A percentile compares a stretch with the other conserved stretches of the same genome.
Evolutionary conservation across 2,797 vertebrate genomes (phyloP).

Genomic region (Pantherophis vulpinus): DNA sequence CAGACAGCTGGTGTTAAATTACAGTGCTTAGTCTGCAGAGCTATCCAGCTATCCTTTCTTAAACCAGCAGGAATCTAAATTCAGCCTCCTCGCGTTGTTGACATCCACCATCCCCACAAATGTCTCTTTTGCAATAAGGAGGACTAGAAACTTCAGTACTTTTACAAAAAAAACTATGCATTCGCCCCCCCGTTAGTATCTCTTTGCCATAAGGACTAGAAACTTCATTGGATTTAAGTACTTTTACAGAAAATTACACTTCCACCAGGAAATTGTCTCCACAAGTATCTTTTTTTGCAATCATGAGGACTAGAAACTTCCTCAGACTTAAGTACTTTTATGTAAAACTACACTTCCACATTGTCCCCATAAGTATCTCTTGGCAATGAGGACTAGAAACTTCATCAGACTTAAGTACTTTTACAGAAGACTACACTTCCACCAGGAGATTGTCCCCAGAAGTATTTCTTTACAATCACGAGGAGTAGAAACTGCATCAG

Average conservation of each 20-base stretch:
- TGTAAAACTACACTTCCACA: not conserved
- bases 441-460: not conserved
- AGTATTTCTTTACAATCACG: not conserved
- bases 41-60: not conserved
- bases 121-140: not conserved
- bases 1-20: too few relatives aligned
- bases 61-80: not conserved
- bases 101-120: not conserved
- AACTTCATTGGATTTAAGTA: too few relatives aligned
- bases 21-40: too few relatives aligned
- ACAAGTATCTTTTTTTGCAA: not conserved
- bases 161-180: too few relatives aligned
- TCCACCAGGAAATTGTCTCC: not conserved
- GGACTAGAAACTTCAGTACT: not conserved
- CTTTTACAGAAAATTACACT: not conserved
- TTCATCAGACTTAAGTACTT: not conserved
- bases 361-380: not conserved
- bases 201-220: not conserved
- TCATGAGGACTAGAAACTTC: not conserved
- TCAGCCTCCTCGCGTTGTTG: not conserved
- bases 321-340: not conserved
- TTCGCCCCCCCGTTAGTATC: not conserved
- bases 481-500: not conserved
- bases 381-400: not conserved
- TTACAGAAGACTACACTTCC: not conserved